These are phyloP conservation scores for Rotaria macrura DNA, from an alignment of 2,888 invertebrate genomes.

Conservation along the genomic window DNA sequence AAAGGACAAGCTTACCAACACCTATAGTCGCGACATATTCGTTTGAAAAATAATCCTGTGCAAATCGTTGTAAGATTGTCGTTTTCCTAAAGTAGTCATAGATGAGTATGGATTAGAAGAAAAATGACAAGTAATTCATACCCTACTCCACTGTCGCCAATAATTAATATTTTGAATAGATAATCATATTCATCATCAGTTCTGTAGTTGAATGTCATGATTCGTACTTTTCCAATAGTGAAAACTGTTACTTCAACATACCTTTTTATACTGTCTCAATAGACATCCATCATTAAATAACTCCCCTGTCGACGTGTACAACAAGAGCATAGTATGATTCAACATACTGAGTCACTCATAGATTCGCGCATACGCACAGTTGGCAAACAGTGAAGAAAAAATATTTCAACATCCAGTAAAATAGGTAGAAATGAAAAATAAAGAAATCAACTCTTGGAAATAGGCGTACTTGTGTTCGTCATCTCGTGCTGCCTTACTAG, in stretches of 20 bases:
- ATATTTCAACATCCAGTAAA: too few species aligned
- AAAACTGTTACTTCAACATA: too few species aligned
- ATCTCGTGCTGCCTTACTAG: too few species aligned
- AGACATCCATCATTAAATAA: neutral
- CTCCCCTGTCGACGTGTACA: neutral
- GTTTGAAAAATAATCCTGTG: conserved; percentile 46
- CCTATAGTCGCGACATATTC: conserved; percentile 48
- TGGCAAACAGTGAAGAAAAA: too few species aligned
- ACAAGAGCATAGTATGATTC: neutral
- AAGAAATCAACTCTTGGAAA: too few species aligned
- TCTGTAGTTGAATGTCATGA: neutral
- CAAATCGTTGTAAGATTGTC: conserved; percentile 45
- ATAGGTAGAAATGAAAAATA: too few species aligned
- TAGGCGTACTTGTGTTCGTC: too few species aligned
- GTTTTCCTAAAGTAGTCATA: conserved; percentile 38
- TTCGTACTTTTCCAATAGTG: neutral
- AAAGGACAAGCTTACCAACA: conserved; percentile 24
- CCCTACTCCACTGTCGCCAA: conserved; percentile 47
- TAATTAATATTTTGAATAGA: conserved; percentile 44
- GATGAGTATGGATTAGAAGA: neutral
- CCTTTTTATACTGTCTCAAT: too few species aligned
- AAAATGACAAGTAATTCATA: neutral
- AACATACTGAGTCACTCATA: neutral
- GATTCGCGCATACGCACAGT: too few species aligned
- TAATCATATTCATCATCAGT: conserved; percentile 37